Percentiles rank a stretch among this genome's conserved stretches.
Evolutionary conservation across 2,888 invertebrate genomes (phyloP).

Genomic region (Sinhomidia bicolor): DNA sequence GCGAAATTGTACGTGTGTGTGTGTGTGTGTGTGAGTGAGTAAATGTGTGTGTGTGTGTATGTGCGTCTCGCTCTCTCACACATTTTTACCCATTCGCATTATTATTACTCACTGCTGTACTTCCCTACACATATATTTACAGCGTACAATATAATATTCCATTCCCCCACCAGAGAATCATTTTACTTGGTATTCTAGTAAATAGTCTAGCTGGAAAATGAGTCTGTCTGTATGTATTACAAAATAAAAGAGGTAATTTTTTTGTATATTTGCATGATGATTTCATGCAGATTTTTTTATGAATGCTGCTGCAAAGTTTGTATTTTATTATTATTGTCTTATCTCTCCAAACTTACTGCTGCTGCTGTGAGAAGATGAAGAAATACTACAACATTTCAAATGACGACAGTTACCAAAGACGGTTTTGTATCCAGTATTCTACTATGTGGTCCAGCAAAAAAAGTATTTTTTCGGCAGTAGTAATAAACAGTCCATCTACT

Average conservation of each 20-base stretch:
- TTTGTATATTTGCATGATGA: slow-evolving; percentile 46
- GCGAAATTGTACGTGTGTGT: slow-evolving; percentile 39
- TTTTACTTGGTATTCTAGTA: neutral
- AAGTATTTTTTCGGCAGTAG: neutral
- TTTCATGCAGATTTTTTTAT: slow-evolving; percentile 32
- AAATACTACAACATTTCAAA: neutral
- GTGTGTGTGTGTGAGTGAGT: slow-evolving; percentile 25
- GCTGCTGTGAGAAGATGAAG: neutral
- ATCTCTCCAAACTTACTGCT: no score
- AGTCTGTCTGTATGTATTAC: no score
- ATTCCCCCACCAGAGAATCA: neutral
- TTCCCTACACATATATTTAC: neutral
- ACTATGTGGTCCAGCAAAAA: neutral
- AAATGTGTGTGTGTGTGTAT: neutral
- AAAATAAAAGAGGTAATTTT: no score
- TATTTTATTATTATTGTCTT: no score
- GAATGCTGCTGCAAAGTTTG: neutral
- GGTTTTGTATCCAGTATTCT: neutral
- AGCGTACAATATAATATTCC: neutral
- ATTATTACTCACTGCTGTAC: neutral
- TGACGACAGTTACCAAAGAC: neutral
- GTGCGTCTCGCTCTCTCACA: neutral
- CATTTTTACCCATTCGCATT: no score
- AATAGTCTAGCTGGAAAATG: neutral
- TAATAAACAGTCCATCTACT: neutral